Percentiles rank a stretch among this genome's conserved stretches.
These are phyloP conservation scores for Rhabdomys dilectus DNA, from an alignment of 2,113 vertebrate species.

Conservation along the genomic window DNA sequence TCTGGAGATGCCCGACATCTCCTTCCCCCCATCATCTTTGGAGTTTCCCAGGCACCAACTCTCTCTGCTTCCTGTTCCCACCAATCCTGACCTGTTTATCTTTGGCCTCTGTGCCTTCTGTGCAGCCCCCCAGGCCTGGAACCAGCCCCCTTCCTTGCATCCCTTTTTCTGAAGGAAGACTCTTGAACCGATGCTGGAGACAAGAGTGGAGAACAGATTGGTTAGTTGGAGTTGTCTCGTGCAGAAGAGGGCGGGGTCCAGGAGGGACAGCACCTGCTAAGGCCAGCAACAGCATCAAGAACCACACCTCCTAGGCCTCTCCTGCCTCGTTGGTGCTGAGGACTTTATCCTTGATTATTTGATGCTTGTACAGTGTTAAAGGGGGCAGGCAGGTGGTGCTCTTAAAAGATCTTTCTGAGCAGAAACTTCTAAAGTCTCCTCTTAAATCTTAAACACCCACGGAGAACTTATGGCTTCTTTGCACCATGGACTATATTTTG, in stretches of 20 bases:
- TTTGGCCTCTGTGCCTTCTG: neutral
- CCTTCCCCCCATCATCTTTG: neutral
- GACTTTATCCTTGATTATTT: accelerated
- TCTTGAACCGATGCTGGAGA: neutral
- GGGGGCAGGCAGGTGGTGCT: neutral
- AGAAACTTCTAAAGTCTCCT: neutral
- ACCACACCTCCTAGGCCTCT: neutral
- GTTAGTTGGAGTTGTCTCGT: neutral
- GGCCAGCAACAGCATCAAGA: accelerated
- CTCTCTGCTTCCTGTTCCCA: neutral
- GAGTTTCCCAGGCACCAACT: too few relatives aligned
- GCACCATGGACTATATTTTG: neutral
- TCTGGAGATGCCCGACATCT: too few relatives aligned
- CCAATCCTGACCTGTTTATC: neutral
- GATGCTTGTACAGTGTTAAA: accelerated
- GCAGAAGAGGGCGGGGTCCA: accelerated
- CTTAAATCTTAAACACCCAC: neutral
- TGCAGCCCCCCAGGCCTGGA: neutral
- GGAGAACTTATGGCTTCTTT: neutral
- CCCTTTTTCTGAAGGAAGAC: neutral
- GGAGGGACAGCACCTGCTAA: accelerated
- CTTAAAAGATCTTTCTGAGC: neutral
- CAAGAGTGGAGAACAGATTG: accelerated
- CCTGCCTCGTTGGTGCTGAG: accelerated
- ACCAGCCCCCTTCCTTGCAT: neutral